A percentile compares a stretch with the other conserved stretches of the same genome.
phyloP scores from a whole-genome alignment of 2,888 invertebrate genomes.

The Nomada lathburiana region DNA sequence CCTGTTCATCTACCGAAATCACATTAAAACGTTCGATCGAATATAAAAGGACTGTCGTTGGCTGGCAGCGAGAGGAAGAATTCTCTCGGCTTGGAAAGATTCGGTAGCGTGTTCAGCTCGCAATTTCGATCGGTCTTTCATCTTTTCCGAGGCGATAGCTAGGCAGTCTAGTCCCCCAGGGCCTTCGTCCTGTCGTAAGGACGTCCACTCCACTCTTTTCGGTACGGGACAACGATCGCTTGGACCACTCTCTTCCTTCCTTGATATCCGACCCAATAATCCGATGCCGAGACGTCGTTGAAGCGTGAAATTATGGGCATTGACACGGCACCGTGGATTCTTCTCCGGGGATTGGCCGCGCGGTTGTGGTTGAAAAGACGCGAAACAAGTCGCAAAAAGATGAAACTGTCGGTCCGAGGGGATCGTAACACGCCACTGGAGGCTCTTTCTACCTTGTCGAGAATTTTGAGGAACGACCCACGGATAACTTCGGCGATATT shows the following conservation, averaged over 20 bases:
- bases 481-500: background rate
- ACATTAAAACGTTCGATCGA: background rate
- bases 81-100: constrained; percentile 52
- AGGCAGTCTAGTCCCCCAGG: constrained; percentile 51
- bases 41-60: constrained; percentile 2
- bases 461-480: background rate
- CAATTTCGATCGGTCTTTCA: constrained; percentile 72
- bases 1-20: background rate
- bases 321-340: constrained; percentile 72
- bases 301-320: constrained; percentile 80
- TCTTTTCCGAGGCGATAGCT: constrained; percentile 51
- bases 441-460: background rate
- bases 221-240: constrained; percentile 60
- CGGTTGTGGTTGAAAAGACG: constrained; percentile 39
- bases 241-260: constrained; percentile 62
- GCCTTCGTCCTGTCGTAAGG: constrained; percentile 66
- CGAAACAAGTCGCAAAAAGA: constrained; percentile 41
- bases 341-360: constrained; percentile 57
- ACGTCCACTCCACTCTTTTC: constrained; percentile 63
- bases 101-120: constrained; percentile 45
- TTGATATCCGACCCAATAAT: constrained; percentile 80
- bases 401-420: constrained; percentile 16
- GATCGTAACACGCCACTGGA: background rate
- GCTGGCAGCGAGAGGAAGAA: constrained; percentile 11
- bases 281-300: constrained; percentile 77